These are phyloP conservation scores for Pithys albifrons DNA, from an alignment of 2,113 vertebrate genomes.

Conservation along the genomic window DNA sequence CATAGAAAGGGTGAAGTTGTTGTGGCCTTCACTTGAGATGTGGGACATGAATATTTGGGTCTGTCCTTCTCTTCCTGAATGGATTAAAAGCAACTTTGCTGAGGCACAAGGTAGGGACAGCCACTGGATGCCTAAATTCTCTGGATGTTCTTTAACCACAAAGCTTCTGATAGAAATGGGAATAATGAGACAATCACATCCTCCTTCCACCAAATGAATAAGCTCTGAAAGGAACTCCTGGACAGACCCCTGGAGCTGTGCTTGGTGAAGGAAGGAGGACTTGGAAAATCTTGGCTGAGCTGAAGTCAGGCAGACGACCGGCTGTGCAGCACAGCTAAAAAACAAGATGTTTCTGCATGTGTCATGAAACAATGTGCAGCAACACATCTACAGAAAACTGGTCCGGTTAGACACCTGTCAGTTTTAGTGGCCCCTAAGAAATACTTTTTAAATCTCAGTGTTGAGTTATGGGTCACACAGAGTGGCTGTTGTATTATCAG, in stretches of 20 bases:
- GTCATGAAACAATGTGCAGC: background rate
- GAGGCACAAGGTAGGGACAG: background rate
- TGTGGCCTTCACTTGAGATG: background rate
- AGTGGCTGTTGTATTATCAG: background rate
- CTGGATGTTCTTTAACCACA: background rate
- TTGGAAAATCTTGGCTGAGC: background rate
- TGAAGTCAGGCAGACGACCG: background rate
- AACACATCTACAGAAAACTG: background rate
- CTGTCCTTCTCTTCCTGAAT: background rate
- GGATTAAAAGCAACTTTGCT: background rate
- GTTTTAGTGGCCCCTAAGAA: background rate
- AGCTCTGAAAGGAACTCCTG: background rate
- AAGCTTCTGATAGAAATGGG: background rate
- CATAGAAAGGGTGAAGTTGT: background rate
- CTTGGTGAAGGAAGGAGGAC: background rate
- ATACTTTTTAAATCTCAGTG: background rate
- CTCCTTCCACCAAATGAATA: background rate
- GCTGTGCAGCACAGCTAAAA: background rate
- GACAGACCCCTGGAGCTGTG: background rate
- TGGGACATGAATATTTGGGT: background rate
- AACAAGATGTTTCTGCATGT: background rate
- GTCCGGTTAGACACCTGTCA: background rate
- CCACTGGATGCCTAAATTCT: background rate
- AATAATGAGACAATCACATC: background rate
- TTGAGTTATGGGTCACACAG: background rate